Base-by-base conservation (phyloP, 2,797 vertebrate species). In the Gallinago stenura region DNA sequence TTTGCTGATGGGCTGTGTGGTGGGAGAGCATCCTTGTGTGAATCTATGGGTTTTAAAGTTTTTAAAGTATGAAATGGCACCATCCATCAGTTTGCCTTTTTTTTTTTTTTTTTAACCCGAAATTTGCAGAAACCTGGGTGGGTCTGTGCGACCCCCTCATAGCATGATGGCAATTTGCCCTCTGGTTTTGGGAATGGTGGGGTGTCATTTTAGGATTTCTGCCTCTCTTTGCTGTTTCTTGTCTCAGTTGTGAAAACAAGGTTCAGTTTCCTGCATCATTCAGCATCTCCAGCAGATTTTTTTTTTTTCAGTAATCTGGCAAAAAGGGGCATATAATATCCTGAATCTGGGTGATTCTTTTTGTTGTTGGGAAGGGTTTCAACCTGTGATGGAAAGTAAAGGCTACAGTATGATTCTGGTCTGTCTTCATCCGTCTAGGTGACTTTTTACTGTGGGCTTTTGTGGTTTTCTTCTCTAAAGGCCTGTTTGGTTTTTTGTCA, bases 71-170 rank as follows among this genome's bases (percentile, higher is more conserved):
- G 4, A 83, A 75, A 13, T 15, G n/a, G 12, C 51, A 53, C 15
- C 24, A 12, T 11, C 22, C 22, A 5, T 48, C 0, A 0, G 6
- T 9, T 6, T 13, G 9, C 13, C 7, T 19, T 11, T 5, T 12
- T 6, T 30, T 26, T n/a, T 12, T 35, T 46, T 22, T 4, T 10
- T 11, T 3, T 53, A 9, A 53, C 7, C 15, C 7, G 6, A 50
- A 17, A 22, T 22, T 31, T 41, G 11, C 10, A 53, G 30, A 39
- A 58, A n/a, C 12, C 17, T 17, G 39, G 9, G 15, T 43, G 0
- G 0, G 7, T 28, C 35, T 66, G n/a, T 26, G 13, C 24, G 31
- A 30, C 18, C 7, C 7, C 7, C 8, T 50, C 3, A 3, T 14
- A 31, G 20, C 5, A 5, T 3, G 35, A 39, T 48, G 56, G 9